Evolutionary conservation across 2,797 vertebrate species (phyloP).

Genomic region (Chrysolophus pictus): DNA sequence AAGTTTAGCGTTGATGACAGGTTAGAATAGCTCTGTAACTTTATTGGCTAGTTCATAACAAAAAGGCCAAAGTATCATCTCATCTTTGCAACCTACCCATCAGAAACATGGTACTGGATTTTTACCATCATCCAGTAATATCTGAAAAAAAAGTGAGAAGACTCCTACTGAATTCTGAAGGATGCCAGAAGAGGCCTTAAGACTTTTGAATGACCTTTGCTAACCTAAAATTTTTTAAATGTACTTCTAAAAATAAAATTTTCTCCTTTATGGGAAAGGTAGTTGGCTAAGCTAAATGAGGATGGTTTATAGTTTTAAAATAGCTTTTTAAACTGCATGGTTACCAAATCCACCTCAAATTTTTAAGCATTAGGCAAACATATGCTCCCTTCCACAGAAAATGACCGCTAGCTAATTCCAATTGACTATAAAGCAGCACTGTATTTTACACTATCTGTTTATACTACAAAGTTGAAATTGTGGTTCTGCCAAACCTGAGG

Average conservation of each 20-base stretch:
- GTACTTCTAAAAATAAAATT: not conserved
- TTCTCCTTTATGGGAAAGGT: not conserved
- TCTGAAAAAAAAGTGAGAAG: not conserved
- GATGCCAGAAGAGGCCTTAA: not conserved
- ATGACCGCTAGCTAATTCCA: not conserved
- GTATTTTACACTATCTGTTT: conserved; percentile 13
- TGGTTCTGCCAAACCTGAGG: conserved; percentile 10
- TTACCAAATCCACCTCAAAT: not conserved
- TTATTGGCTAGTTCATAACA: not conserved
- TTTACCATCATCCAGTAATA: not conserved
- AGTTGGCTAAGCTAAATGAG: not conserved
- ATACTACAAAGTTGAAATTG: not conserved
- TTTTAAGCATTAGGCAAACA: not conserved
- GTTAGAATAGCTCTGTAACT: not conserved
- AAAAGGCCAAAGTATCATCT: not conserved
- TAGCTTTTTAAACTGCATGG: not conserved
- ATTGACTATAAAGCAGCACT: not conserved
- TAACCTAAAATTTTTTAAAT: not conserved
- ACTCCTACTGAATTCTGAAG: not conserved
- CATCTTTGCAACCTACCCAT: not conserved
- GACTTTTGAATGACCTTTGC: not conserved
- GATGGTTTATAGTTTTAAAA: not conserved
- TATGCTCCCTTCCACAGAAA: not conserved
- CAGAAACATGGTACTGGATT: not conserved
- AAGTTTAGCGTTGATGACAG: not conserved